Evolutionary conservation across 2,113 vertebrate species (phyloP).

Genomic region (Alexandromys fortis): DNA sequence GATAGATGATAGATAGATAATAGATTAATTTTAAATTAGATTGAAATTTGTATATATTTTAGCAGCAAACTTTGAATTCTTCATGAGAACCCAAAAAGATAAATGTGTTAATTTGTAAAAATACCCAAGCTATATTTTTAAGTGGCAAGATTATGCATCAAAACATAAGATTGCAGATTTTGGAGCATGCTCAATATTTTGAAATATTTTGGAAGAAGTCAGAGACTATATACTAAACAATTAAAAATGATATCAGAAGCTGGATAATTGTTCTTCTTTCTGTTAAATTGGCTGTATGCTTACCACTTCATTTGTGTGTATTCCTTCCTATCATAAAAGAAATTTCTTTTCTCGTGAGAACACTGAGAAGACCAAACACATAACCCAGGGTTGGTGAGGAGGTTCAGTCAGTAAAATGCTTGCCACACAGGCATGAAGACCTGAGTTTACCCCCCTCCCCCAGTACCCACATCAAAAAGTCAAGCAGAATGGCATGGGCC

Average conservation of each 20-base stretch:
- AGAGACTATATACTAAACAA: not conserved
- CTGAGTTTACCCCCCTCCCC: not conserved
- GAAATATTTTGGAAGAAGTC: conserved; percentile 11
- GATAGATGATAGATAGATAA: too few relatives aligned
- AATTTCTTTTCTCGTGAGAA: not conserved
- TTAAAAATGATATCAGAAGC: not conserved
- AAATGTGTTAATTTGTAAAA: not conserved
- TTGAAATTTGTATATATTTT: conserved; percentile 3
- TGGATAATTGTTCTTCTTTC: not conserved
- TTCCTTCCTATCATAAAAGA: not conserved
- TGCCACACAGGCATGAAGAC: not conserved
- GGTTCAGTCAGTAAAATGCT: not conserved
- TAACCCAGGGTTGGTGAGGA: not conserved
- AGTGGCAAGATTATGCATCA: not conserved
- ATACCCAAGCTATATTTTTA: not conserved
- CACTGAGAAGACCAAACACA: not conserved
- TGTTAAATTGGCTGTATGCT: not conserved
- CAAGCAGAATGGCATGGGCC: too few relatives aligned
- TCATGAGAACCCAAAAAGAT: not conserved
- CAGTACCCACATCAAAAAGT: not conserved
- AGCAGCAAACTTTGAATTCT: conserved; percentile 1
- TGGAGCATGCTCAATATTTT: conserved; percentile 26
- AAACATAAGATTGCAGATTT: conserved; percentile 13
- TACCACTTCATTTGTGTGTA: not conserved
- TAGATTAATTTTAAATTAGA: not conserved